phyloP scores from a whole-genome alignment of 2,888 invertebrate species.

The Atethmia centrago region DNA sequence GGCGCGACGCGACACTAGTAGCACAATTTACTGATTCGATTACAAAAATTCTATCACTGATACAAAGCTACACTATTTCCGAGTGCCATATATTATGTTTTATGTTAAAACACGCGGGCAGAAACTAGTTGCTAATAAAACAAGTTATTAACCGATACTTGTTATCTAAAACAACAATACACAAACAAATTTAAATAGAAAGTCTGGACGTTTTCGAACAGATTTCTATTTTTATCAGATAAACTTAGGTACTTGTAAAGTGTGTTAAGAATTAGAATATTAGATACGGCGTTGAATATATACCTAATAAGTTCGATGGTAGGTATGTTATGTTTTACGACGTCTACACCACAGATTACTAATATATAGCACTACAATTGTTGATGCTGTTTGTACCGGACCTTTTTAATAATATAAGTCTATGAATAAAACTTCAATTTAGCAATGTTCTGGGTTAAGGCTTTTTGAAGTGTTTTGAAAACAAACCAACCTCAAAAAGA shows the following conservation, averaged over 20 bases:
- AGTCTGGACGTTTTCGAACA: slow-evolving; percentile 1
- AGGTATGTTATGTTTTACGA: background rate
- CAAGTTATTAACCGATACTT: background rate
- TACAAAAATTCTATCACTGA: no score
- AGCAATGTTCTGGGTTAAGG: background rate
- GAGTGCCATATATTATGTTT: background rate
- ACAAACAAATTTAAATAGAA: background rate
- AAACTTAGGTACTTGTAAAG: background rate
- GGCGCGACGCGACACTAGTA: no score
- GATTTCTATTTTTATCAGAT: background rate
- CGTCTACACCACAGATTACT: no score
- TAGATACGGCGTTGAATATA: background rate
- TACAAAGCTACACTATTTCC: no score
- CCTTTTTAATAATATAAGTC: background rate
- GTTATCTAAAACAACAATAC: background rate
- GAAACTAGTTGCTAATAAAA: background rate
- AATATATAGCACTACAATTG: no score
- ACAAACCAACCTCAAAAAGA: slow-evolving; percentile 23
- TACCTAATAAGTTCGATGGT: no score
- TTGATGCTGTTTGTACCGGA: background rate
- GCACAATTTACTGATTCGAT: no score
- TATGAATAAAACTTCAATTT: slow-evolving; percentile 1
- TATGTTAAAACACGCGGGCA: background rate
- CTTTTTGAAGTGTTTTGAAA: slow-evolving; percentile 15
- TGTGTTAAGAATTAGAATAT: background rate